Base-by-base conservation (phyloP, 2,888 invertebrate species). In the Drosophila ezoana region DNA sequence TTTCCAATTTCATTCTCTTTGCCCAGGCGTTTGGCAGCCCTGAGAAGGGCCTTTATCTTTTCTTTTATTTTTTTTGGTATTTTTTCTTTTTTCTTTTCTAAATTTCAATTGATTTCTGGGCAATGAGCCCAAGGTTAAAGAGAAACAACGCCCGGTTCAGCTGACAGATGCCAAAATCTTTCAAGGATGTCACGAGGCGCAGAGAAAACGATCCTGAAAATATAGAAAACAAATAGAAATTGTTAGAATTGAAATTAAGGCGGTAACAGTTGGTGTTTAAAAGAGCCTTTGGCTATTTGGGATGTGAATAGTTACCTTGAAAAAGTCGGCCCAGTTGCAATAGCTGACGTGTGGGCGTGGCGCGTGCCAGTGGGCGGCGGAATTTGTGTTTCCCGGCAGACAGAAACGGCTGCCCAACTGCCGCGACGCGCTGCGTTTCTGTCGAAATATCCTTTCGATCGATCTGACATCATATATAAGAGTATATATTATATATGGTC, bases 11-110 rank as follows among this genome's bases (percentile, higher is more conserved):
- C 76, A 79, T 89, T 85, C 91, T 90, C 90, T 90, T 84, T 88
- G 68, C 75, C 64, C 72, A 74, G 77, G 66, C 63, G 60, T 75
- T 79, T 91, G 91, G 90, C 84, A 91, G 92, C 91, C 92, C 92
- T 90, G 69, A 91, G 53, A 91, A 91, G 91, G 92, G 90, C 91
- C 91, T 54, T 61, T 70, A 48, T 59, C 65, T 63, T 40, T 56
- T 60, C 33, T 56, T 37, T 56, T 20, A 58, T 33, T 56, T 57
- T 53, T 45, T 40, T 51, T 18, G 3, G 11, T 14, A 44, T 70
- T 60, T 51, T 40, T 23, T 48, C n/a, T 38, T 43, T 28, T 43
- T 32, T 48, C 47, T 11, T 35, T 43, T 43, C 43, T 53, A 11
- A 65, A 59, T 52, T 72, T 65, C 38, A 58, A 37, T 62, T 45